Percentiles rank a stretch among this genome's conserved stretches.
Evolutionary conservation across 2,113 vertebrate genomes (phyloP).

Genomic region (Isurus oxyrinchus): DNA sequence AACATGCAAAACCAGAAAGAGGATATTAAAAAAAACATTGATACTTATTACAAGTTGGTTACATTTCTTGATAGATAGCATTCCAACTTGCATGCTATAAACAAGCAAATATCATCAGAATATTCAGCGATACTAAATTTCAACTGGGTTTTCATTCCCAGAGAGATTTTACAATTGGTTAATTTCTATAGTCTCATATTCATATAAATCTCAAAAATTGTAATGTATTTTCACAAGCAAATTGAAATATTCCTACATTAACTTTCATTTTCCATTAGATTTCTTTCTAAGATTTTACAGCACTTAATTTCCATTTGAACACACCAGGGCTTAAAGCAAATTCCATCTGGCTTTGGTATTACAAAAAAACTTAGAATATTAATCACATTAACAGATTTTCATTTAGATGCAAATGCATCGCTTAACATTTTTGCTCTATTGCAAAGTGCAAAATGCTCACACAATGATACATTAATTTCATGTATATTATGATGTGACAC

Average conservation of each 20-base stretch:
- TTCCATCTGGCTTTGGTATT: background rate
- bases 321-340: background rate
- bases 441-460: background rate
- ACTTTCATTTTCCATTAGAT: background rate
- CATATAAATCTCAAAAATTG: background rate
- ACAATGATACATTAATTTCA: background rate
- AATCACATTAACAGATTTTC: background rate
- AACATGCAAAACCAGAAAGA: background rate
- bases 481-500: background rate
- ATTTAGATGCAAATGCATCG: background rate
- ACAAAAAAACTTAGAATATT: background rate
- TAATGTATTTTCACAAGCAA: background rate
- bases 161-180: background rate
- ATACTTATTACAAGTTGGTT: background rate
- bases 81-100: background rate
- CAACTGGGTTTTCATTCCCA: background rate
- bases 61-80: background rate
- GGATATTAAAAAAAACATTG: background rate
- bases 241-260: background rate
- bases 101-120: background rate
- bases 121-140: background rate
- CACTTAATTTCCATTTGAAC: background rate
- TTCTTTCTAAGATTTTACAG: background rate
- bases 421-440: background rate
- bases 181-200: background rate